phyloP scores from a whole-genome alignment of 2,113 vertebrate genomes.

The Piprites chloris region DNA sequence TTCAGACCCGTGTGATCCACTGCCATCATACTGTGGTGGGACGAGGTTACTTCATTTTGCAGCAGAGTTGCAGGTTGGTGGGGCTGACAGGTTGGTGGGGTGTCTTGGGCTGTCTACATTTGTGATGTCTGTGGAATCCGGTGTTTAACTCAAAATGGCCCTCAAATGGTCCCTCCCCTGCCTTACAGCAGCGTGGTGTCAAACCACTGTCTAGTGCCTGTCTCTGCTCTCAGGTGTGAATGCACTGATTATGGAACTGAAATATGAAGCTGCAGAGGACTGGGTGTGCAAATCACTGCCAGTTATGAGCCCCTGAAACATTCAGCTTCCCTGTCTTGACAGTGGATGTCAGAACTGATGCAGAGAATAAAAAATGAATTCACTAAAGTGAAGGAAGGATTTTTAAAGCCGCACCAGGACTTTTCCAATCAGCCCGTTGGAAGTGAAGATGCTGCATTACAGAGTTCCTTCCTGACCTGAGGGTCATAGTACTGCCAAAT shows the following conservation, averaged over 20 bases:
- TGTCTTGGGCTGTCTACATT: not conserved
- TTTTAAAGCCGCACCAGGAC: not conserved
- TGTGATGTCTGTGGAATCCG: not conserved
- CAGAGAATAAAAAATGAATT: not conserved
- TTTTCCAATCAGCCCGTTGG: accelerated
- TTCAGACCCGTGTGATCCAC: not conserved
- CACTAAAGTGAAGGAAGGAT: not conserved
- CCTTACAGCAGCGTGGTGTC: not conserved
- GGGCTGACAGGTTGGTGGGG: not conserved
- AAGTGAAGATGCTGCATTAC: not conserved
- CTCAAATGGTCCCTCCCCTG: too few relatives aligned
- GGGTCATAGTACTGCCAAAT: not conserved
- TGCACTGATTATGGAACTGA: not conserved
- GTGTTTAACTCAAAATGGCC: not conserved
- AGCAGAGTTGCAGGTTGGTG: not conserved
- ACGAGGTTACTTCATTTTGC: not conserved
- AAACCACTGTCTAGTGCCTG: not conserved
- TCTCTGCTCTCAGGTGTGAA: not conserved
- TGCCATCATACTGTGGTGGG: not conserved
- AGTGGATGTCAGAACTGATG: not conserved
- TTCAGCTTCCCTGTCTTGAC: not conserved
- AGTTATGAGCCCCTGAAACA: not conserved
- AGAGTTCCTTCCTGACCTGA: not conserved
- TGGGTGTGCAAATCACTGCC: not conserved
- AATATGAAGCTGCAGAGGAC: not conserved